Conservation (phyloP, 2,888 invertebrate genomes). For the Diabrotica balteata region DNA sequence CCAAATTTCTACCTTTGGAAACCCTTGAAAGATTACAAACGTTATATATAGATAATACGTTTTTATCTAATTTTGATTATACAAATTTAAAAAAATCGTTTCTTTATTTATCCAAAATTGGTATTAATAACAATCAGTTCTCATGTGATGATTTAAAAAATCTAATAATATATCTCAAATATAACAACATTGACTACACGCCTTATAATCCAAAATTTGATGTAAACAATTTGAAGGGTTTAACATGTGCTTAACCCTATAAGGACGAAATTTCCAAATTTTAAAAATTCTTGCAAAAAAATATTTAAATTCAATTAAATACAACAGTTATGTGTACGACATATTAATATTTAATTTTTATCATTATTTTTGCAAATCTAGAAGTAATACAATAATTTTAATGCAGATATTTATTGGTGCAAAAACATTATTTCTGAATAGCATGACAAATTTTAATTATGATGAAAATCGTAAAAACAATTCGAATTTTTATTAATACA, state of each 20-base stretch:
- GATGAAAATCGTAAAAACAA: too few species aligned
- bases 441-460: too few species aligned
- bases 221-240: neutral
- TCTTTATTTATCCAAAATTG: neutral
- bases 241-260: neutral
- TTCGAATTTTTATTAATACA: too few species aligned
- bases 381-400: too few species aligned
- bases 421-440: too few species aligned
- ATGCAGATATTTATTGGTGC: too few species aligned
- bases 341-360: too few species aligned
- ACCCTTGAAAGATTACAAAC: neutral
- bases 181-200: neutral
- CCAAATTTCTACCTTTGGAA: neutral
- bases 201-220: constrained; percentile 4
- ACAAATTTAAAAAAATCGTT: neutral
- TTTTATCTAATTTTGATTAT: neutral
- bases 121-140: neutral
- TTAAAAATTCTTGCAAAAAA: too few species aligned
- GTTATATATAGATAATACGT: constrained; percentile 1
- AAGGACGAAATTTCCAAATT: too few species aligned
- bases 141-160: neutral
- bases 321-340: too few species aligned
- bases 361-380: too few species aligned
- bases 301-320: too few species aligned
- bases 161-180: neutral